Conservation (phyloP, 37 sponge, comb jelly and placozoan species). For the Geodia barretti region DNA sequence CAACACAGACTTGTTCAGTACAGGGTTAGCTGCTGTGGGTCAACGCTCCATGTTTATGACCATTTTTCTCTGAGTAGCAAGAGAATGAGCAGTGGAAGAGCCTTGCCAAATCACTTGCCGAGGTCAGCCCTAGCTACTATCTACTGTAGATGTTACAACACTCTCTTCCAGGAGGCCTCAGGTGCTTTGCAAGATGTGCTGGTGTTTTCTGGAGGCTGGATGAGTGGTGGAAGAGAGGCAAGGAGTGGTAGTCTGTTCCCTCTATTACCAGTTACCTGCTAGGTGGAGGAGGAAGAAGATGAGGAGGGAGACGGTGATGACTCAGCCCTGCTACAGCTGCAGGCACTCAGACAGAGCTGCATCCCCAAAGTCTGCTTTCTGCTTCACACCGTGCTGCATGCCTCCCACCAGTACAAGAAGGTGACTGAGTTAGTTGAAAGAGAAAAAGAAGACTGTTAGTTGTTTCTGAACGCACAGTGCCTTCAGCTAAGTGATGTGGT, state of each 20-base stretch:
- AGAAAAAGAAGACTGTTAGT: no score
- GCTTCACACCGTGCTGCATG: slow-evolving; percentile 72
- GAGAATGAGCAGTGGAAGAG: slow-evolving; percentile 18
- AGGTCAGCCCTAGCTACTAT: slow-evolving; percentile 4
- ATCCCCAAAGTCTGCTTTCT: slow-evolving; percentile 71
- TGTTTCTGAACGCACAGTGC: slow-evolving; percentile 64
- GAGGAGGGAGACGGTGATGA: neutral
- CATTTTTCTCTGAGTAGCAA: no score
- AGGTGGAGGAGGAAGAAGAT: neutral
- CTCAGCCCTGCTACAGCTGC: slow-evolving; percentile 48
- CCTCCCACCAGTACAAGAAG: slow-evolving; percentile 52
- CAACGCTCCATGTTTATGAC: no score
- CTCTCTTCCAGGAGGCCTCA: slow-evolving; percentile 48
- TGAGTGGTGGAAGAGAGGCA: slow-evolving; percentile 55
- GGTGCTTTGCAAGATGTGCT: slow-evolving; percentile 76
- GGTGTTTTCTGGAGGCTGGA: slow-evolving; percentile 87
- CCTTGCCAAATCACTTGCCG: neutral
- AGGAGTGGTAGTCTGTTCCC: neutral
- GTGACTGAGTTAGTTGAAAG: no score
- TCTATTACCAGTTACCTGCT: neutral
- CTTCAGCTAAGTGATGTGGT: slow-evolving; percentile 75
- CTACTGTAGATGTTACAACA: neutral
- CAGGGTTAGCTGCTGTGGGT: slow-evolving; percentile 29
- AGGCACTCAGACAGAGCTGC: slow-evolving; percentile 59
- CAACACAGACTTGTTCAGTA: slow-evolving; percentile 51